Conservation (phyloP, 1,140 invertebrate genomes). For the Chironomus striatipennis region DNA sequence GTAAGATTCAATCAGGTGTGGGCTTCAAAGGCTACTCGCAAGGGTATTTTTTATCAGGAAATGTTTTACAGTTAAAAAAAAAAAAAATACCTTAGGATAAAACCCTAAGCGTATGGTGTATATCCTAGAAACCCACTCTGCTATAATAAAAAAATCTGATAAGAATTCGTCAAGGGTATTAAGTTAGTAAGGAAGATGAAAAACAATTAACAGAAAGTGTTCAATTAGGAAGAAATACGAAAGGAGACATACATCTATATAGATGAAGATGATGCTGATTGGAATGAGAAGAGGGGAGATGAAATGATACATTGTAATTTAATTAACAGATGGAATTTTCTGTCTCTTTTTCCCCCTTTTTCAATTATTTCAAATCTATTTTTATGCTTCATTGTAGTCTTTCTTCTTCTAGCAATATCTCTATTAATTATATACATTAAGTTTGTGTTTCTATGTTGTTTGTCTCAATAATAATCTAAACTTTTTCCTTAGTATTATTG, state of each 20-base stretch:
- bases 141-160: too few species aligned
- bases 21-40: too few species aligned
- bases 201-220: not conserved
- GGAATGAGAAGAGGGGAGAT: not conserved
- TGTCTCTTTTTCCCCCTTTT: not conserved
- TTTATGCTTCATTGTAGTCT: not conserved
- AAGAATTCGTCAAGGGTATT: too few species aligned
- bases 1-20: too few species aligned
- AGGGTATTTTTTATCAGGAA: too few species aligned
- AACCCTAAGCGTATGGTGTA: too few species aligned
- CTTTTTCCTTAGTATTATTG: not conserved
- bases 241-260: not conserved
- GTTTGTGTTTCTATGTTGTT: not conserved
- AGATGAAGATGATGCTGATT: not conserved
- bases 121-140: too few species aligned
- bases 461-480: not conserved
- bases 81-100: too few species aligned
- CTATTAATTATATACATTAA: not conserved
- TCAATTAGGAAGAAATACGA: not conserved
- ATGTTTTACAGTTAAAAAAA: too few species aligned
- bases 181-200: too few species aligned
- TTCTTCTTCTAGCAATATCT: conserved; percentile 1
- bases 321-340: not conserved
- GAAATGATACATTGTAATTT: not conserved
- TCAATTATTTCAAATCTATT: not conserved